Conservation (phyloP, 2,113 vertebrate species). For the Fulica atra region DNA sequence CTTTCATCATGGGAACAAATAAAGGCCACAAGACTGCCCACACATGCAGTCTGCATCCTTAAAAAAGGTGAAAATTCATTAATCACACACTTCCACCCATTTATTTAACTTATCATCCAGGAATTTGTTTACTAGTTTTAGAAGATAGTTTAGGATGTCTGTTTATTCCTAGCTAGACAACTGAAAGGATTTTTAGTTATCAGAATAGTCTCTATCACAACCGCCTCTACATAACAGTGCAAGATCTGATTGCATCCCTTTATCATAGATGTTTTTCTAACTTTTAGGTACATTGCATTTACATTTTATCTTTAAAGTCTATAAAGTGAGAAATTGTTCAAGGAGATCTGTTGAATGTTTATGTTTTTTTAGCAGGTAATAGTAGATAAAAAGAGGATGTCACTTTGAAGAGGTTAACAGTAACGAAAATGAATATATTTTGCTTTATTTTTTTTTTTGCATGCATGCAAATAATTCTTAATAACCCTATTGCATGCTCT, state of each 20-base stretch:
- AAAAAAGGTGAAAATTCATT: not conserved
- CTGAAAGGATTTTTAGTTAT: not conserved
- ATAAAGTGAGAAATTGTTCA: constrained; percentile 3
- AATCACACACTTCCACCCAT: not conserved
- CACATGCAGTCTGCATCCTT: not conserved
- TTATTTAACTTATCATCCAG: not conserved
- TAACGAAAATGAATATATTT: not conserved
- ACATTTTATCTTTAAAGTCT: not conserved
- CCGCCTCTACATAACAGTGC: not conserved
- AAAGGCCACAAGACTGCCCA: not conserved
- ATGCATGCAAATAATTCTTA: constrained; percentile 56
- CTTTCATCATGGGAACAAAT: not conserved
- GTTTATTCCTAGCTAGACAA: not conserved
- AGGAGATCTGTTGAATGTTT: not conserved
- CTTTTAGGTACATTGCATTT: not conserved
- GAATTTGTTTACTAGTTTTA: not conserved
- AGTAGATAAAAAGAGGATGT: not conserved
- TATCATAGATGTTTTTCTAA: not conserved
- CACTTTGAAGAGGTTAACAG: constrained; percentile 24
- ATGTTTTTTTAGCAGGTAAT: not conserved
- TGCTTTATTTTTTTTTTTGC: not conserved
- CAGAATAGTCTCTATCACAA: not conserved
- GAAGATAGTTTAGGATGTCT: not conserved
- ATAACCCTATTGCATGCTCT: constrained; percentile 12
- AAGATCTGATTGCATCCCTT: not conserved